phyloP scores from a whole-genome alignment of 2,888 invertebrate species.

The Helicoverpa assulta region DNA sequence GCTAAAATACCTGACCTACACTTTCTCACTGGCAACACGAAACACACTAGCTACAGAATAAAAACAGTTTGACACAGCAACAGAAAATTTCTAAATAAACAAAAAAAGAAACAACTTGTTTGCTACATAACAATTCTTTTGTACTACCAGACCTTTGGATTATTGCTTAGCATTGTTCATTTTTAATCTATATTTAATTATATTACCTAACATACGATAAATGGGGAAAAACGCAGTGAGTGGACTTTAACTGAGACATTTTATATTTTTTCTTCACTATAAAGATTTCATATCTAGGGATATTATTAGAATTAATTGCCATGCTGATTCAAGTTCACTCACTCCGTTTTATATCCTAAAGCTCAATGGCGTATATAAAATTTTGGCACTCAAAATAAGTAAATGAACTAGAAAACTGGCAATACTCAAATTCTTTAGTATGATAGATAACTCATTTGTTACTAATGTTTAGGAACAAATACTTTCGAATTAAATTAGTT shows the following conservation, averaged over 20 bases:
- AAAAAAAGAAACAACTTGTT: conserved; percentile 58
- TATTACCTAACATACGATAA: conserved; percentile 5
- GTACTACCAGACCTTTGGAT: conserved; percentile 69
- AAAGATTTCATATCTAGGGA: too few relatives aligned
- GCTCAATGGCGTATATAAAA: conserved; percentile 22
- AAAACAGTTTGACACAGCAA: conserved; percentile 30
- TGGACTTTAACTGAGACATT: neutral
- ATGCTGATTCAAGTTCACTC: conserved; percentile 19
- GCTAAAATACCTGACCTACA: neutral
- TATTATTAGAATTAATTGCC: neutral
- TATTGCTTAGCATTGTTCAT: conserved; percentile 45
- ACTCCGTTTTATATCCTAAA: conserved; percentile 36
- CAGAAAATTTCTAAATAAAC: conserved; percentile 16
- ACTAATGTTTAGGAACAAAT: conserved; percentile 44
- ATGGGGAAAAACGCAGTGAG: conserved; percentile 39
- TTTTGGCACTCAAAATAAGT: conserved; percentile 60
- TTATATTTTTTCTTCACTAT: conserved; percentile 1
- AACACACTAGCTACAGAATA: conserved; percentile 25
- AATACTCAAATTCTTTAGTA: conserved; percentile 21
- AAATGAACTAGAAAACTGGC: conserved; percentile 22
- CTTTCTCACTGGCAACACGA: conserved; percentile 2
- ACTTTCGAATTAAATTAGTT: conserved; percentile 22
- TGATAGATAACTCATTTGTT: neutral
- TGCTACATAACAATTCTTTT: conserved; percentile 59
- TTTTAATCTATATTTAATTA: conserved; percentile 13